Conservation (phyloP, 2,797 vertebrate species). For the Bradypodion ventrale region DNA sequence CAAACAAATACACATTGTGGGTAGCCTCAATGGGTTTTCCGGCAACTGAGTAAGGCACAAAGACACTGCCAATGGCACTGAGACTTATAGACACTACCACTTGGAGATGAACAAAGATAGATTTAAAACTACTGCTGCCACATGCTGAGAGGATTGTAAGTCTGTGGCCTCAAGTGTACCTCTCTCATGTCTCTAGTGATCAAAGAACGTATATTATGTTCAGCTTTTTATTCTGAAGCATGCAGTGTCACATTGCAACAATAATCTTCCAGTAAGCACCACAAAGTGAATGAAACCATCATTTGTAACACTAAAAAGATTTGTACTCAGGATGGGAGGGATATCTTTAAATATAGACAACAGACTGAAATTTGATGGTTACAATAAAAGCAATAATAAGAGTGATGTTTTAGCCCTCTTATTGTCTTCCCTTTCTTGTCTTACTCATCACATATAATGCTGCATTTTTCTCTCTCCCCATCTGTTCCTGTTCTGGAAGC, state of each 20-base stretch:
- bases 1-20: too few species aligned
- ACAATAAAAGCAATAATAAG: background rate
- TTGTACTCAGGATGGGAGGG: background rate
- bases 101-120: background rate
- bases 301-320: background rate
- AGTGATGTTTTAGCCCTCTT: background rate
- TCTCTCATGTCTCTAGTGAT: background rate
- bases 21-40: too few species aligned
- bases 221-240: too few species aligned
- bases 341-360: conserved; percentile 1
- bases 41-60: too few species aligned
- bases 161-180: background rate
- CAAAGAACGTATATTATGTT: rapidly evolving
- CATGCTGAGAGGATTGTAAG: background rate
- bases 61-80: background rate
- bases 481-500: conserved; percentile 23
- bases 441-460: conserved; percentile 13
- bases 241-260: background rate
- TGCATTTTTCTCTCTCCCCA: conserved; percentile 26
- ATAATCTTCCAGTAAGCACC: background rate
- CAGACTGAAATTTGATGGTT: conserved; percentile 5
- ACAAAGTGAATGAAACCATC: background rate
- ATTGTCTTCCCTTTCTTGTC: background rate
- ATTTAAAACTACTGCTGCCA: background rate
- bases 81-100: background rate